Percentiles rank a stretch among this genome's conserved stretches.
phyloP scores from a whole-genome alignment of 2,888 invertebrate genomes.

The Hemicrepidius hirtus region DNA sequence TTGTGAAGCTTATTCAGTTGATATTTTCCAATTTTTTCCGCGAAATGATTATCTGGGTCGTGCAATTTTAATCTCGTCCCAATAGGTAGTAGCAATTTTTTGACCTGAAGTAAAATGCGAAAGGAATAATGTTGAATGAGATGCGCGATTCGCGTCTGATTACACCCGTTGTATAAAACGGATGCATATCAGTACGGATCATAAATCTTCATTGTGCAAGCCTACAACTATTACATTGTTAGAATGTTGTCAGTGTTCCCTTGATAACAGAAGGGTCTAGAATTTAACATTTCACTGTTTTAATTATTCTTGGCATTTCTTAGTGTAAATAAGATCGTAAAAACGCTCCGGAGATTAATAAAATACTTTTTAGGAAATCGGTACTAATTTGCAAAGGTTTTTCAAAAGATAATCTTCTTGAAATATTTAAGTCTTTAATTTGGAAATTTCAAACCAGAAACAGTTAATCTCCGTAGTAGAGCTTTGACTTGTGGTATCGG shows the following conservation, averaged over 20 bases:
- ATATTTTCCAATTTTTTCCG: background rate
- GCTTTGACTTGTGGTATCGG: too few relatives aligned
- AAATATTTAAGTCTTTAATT: too few relatives aligned
- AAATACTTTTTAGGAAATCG: too few relatives aligned
- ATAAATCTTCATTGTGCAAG: slow-evolving; percentile 33
- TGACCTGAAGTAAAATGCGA: slow-evolving; percentile 5
- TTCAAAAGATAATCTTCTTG: too few relatives aligned
- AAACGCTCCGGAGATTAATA: too few relatives aligned
- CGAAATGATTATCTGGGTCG: background rate
- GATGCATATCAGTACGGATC: slow-evolving; percentile 40
- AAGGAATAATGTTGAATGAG: slow-evolving; percentile 21
- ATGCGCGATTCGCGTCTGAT: slow-evolving; percentile 32
- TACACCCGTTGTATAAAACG: slow-evolving; percentile 38
- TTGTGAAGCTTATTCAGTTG: too few relatives aligned
- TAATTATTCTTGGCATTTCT: slow-evolving; percentile 16
- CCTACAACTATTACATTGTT: slow-evolving; percentile 32
- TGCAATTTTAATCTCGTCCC: background rate
- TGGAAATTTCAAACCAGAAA: too few relatives aligned
- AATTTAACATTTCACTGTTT: slow-evolving; percentile 4
- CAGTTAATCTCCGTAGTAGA: too few relatives aligned
- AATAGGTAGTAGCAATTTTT: too few relatives aligned
- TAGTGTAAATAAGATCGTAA: background rate
- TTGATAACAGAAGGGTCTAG: slow-evolving; percentile 21
- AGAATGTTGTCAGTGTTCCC: slow-evolving; percentile 20
- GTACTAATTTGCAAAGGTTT: too few relatives aligned